Evolutionary conservation across 2,113 vertebrate genomes (phyloP), one percentile per base, ranked within the genome.

Genomic region (Eulacestoma nigropectus): DNA sequence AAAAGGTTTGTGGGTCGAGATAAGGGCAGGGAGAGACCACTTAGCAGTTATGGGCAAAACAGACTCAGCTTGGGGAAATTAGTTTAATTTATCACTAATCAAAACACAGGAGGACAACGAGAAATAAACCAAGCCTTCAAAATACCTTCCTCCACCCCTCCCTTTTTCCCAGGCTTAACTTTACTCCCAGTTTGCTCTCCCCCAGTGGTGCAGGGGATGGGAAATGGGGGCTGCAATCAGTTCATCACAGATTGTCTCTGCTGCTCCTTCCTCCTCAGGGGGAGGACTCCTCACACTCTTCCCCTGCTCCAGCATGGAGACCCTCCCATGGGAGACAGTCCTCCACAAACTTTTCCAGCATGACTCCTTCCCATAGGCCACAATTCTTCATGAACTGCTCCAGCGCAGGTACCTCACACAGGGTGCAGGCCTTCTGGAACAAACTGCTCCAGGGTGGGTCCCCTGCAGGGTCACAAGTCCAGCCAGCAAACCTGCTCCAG

Each of bases 1-100:
- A 1, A 69, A 69, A 69, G 16, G 20, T 13, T 63, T 8, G 10
- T 5, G 29, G 29, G 32, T n/a, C 0, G 0, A 63, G 63, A 5
- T 27, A 76, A 50, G 23, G 33, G 18, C 37, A 39, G 20, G 35
- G 32, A 44, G 20, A 69, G 16, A 50, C 10, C 11, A 63, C 23
- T 63, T 6, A 81, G 20, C 33, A 30, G 29, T 50, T 27, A 63
- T 6, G 49, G 49, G 30, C 33, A 63, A 39, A 81, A 81, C 11
- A 50, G 16, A 63, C 7, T n/a, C 15, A 22, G 26, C 18, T 50
- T 63, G 25, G 33, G 14, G 16, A 81, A 69, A 76, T 39, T 19
- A 63, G 42, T n/a, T 69, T 80, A 26, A 74, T 44, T 68, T 56
- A 69, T 44, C 37, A 39, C 12, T 62, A 63, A 50, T 39, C 76